Evolutionary conservation across 2,797 vertebrate species (phyloP), one percentile per base, ranked within the genome.

Genomic region (Emys orbicularis): DNA sequence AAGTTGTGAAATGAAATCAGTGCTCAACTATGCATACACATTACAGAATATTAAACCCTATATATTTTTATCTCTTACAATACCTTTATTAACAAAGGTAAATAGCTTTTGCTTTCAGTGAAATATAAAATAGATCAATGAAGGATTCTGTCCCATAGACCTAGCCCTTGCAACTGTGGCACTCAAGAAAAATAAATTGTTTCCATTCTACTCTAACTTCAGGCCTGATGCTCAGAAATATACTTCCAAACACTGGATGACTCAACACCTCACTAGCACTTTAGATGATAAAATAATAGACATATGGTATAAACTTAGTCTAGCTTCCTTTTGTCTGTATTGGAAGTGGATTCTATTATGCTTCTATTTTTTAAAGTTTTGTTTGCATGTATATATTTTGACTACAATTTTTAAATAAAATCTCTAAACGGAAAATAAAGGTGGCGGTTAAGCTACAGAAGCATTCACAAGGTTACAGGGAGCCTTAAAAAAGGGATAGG

Each of bases 161-260:
- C 15, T 31, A 53, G 11, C 53, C 18, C 65, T 84, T 86, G 6
- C 50, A 81, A 84, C 27, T 77, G 31, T 53, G 54, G 90, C 15
- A 90, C 29, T 3, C 16, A 88, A 91, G 27, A 91, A 89, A 95
- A 91, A 41, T 9, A 83, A 4, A 50, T 86, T 82, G 93, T 94
- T 94, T 79, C 19, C 16, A 86, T 94, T 90, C 72, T 90, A 1
- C 44, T 87, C 5, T 79, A 56, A 37, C 90, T 92, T 94, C 54
- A 82, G 16, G 5, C 8, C 37, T 68, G 31, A 93, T 94, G 5
- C 7, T 79, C 83, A 94, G 68, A 91, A 92, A 82, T 84, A 31
- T 6, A 47, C 81, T 4, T 68, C 74, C 49, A 91, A 89, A 83
- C 29, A 79, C 8, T 52, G 50, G 2, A 31, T 81, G 37, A 86